Evolutionary conservation across 2,888 invertebrate genomes (phyloP), one percentile per base, ranked within the genome.

Genomic region (Torymus tubicola): DNA sequence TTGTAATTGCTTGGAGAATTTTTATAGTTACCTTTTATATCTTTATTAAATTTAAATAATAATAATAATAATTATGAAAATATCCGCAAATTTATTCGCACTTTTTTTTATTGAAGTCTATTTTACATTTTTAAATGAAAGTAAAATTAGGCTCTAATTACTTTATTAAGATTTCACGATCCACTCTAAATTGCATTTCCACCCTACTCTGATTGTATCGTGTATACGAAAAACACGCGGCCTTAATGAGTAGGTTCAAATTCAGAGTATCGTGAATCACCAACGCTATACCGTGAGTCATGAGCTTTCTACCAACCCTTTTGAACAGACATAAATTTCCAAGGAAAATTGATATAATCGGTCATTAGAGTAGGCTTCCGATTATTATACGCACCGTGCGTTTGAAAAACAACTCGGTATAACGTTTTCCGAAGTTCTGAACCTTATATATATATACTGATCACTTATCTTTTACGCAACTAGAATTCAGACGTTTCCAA

Each of bases 191-290:
- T 69, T 55, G 69, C 42, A 10, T n/a, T 16, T 42, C 31, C 18
- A 68, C 52, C 57, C 63, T 13, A 21, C 21, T 12, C 18, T 58
- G 74, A 81, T 81, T 52, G 5, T 71, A 72, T 80, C 80, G 63
- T 31, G 63, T n/a, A n/a, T 69, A 60, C 53, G 73, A 21, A 76
- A 60, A 78, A 65, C 73, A 65, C n/a, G n/a, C 13, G 70, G 31
- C 60, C 58, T 18, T 73, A 77, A 81, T 78, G 65, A 78, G 71
- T 70, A 60, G 74, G 50, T 70, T 74, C 61, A 61, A 70, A 74
- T 70, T 73, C 60, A 21, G 58, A 63, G 69, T 64, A 70, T 16
- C 70, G 57, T 81, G 78, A 81, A 67, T 81, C 81, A 81, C 4
- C 74, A n/a, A 31, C 31, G 31, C 3, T n/a, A n/a, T 3, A 3